Evolutionary conservation across 1,140 invertebrate species (phyloP).

Genomic region (Sinella curviseta): DNA sequence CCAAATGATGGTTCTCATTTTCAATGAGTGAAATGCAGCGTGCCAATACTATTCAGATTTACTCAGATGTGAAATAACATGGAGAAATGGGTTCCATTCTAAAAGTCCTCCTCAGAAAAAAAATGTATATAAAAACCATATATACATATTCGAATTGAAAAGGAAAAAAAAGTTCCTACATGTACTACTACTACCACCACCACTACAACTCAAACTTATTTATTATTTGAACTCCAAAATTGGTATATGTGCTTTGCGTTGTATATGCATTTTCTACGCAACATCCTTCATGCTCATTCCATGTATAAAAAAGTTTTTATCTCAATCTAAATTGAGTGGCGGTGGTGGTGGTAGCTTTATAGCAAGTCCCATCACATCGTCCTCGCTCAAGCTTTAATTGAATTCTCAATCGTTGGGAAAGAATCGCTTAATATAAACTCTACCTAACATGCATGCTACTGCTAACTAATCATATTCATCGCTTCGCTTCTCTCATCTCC

Average conservation of each 20-base stretch:
- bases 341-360: neutral
- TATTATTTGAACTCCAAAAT: neutral
- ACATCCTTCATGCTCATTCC: neutral
- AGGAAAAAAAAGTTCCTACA: neutral
- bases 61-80: slow-evolving; percentile 48
- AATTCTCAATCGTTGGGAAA: slow-evolving; percentile 44
- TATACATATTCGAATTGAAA: neutral
- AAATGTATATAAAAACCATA: neutral
- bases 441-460: neutral
- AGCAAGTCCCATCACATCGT: neutral
- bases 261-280: neutral
- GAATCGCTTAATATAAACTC: neutral
- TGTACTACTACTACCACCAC: too few relatives aligned
- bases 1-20: slow-evolving; percentile 34
- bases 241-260: neutral
- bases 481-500: neutral
- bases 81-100: slow-evolving; percentile 36
- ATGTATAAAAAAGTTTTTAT: neutral
- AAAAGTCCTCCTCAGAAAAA: slow-evolving; percentile 8
- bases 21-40: slow-evolving; percentile 49
- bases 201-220: neutral
- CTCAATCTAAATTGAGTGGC: too few relatives aligned
- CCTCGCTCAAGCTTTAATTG: slow-evolving; percentile 45
- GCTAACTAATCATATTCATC: neutral
- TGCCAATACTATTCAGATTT: slow-evolving; percentile 47